Evolutionary conservation across 2,888 invertebrate species (phyloP).

Genomic region (Drosophila bunnanda): DNA sequence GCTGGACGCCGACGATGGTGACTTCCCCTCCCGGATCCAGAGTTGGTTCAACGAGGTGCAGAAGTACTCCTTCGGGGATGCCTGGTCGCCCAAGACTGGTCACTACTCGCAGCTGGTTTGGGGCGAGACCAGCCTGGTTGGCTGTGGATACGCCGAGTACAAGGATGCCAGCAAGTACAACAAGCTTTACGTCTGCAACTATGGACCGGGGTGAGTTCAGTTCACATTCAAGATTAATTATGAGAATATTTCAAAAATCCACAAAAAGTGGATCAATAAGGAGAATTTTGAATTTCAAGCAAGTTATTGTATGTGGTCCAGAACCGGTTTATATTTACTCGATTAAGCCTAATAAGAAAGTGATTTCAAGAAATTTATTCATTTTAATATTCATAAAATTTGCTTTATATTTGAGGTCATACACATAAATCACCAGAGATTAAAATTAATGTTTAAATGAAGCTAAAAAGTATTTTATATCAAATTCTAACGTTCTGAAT

Average conservation of each 20-base stretch:
- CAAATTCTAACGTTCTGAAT: not conserved
- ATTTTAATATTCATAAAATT: constrained; percentile 7
- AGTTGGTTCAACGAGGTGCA: constrained; percentile 93
- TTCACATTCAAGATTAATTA: not conserved
- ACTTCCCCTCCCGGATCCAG: constrained; percentile 91
- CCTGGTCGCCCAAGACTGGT: constrained; percentile 89
- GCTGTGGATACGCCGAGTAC: constrained; percentile 94
- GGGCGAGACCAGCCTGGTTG: constrained; percentile 93
- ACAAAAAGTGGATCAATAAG: constrained; percentile 6
- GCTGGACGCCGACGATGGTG: constrained; percentile 86
- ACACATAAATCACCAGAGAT: not conserved
- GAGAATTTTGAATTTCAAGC: not conserved
- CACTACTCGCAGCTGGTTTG: constrained; percentile 96
- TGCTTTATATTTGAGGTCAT: constrained; percentile 10
- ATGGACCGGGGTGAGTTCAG: constrained; percentile 90
- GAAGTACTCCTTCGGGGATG: constrained; percentile 87
- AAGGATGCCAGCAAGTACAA: constrained; percentile 91
- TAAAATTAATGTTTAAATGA: not conserved
- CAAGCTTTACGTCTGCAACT: constrained; percentile 94
- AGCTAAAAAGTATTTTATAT: not conserved
- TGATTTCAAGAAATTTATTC: constrained; percentile 11
- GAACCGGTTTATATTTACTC: not conserved
- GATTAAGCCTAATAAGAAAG: not conserved
- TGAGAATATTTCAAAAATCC: not conserved
- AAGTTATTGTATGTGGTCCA: not conserved